A percentile compares a stretch with the other conserved stretches of the same genome.
Evolutionary conservation across 1,140 invertebrate species (phyloP).

Genomic region (Caenorhabditis inopinata): DNA sequence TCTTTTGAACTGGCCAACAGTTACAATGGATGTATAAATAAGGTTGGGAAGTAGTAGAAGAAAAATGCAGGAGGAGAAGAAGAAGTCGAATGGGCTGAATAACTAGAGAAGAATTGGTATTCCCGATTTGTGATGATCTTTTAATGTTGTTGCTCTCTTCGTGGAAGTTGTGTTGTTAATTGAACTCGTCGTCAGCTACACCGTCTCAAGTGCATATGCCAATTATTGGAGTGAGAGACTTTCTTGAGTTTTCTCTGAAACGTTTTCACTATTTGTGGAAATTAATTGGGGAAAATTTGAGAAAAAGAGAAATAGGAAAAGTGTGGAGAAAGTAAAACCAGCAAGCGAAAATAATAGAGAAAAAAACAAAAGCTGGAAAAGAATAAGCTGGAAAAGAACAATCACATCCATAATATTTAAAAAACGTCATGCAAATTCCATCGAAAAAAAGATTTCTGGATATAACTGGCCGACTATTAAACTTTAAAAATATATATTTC

Average conservation of each 20-base stretch:
- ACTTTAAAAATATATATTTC: too few species aligned
- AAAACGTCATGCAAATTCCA: too few species aligned
- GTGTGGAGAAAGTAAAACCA: not conserved
- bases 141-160: not conserved
- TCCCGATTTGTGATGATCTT: not conserved
- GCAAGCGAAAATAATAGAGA: too few species aligned
- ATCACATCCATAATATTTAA: too few species aligned
- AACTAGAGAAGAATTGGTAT: not conserved
- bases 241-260: constrained; percentile 1
- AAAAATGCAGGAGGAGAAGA: not conserved
- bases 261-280: not conserved
- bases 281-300: not conserved
- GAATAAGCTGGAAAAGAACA: too few species aligned
- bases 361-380: not conserved
- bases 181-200: constrained; percentile 29
- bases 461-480: too few species aligned
- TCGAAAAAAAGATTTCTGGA: too few species aligned
- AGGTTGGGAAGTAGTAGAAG: not conserved
- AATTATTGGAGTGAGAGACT: not conserved
- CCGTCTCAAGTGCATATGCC: constrained; percentile 29
- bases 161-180: not conserved
- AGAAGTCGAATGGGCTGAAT: too few species aligned
- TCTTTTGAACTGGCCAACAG: not conserved
- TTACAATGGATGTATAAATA: too few species aligned
- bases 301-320: not conserved